These are phyloP conservation scores for Lindbergichthys nudifrons DNA, from an alignment of 2,797 vertebrate species.

Conservation along the genomic window DNA sequence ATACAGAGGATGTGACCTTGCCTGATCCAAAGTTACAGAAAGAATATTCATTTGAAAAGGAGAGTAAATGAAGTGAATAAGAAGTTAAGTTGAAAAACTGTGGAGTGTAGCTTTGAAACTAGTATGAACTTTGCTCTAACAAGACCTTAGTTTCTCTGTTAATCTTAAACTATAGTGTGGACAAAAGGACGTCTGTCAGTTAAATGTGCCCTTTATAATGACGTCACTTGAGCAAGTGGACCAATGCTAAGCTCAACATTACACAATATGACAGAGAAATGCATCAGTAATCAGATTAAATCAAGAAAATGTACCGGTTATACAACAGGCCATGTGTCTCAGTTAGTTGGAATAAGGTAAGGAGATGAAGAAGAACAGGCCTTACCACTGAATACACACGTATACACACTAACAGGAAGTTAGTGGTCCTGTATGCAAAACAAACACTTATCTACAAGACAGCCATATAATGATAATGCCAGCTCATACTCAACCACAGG, in stretches of 20 bases:
- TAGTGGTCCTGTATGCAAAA: constrained; percentile 43
- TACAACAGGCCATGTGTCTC: neutral
- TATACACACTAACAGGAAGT: constrained; percentile 35
- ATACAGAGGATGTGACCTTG: neutral
- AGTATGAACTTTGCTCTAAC: neutral
- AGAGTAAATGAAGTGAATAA: neutral
- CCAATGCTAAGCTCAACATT: constrained; percentile 1
- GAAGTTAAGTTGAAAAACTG: neutral
- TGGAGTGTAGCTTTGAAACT: neutral
- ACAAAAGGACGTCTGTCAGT: constrained; percentile 3
- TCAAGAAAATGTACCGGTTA: neutral
- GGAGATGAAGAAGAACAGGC: neutral
- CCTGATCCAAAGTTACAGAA: neutral
- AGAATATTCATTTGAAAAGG: neutral
- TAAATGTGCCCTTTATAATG: constrained; percentile 20
- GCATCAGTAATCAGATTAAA: constrained; percentile 12
- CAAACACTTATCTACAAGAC: constrained; percentile 22
- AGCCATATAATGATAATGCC: constrained; percentile 40
- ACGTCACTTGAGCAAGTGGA: constrained; percentile 33
- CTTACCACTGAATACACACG: constrained; percentile 7
- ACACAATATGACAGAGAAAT: constrained; percentile 6
- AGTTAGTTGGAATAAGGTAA: constrained; percentile 14
- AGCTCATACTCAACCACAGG: constrained; percentile 39
- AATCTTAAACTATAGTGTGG: constrained; percentile 17
- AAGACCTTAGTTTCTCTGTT: neutral